phyloP scores from a whole-genome alignment of 1,140 invertebrate genomes.

The Anoplolepis gracilipes region DNA sequence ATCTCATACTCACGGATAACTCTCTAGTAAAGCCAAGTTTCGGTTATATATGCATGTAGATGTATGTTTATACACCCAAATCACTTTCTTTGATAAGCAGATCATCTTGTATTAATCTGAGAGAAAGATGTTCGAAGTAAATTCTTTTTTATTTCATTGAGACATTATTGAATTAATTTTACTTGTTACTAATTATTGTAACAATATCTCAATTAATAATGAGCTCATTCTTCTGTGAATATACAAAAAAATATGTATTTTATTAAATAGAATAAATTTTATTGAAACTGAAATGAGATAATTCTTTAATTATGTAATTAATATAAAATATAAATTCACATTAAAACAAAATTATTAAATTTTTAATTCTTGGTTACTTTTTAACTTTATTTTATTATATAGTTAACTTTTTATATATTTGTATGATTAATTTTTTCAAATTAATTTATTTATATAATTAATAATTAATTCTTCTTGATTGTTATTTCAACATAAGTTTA shows the following conservation, averaged over 20 bases:
- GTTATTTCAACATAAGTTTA: neutral
- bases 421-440: too few relatives aligned
- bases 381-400: too few relatives aligned
- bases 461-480: neutral
- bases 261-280: slow-evolving; percentile 1
- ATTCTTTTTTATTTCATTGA: neutral
- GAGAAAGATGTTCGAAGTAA: neutral
- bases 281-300: neutral
- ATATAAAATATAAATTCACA: neutral
- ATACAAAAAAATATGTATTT: neutral
- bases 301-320: neutral
- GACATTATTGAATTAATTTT: too few relatives aligned
- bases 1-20: neutral
- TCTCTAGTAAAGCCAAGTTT: neutral
- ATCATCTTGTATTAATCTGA: neutral
- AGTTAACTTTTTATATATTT: too few relatives aligned
- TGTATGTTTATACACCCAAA: neutral
- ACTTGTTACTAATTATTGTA: neutral
- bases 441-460: too few relatives aligned
- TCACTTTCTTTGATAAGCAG: neutral
- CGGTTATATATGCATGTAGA: neutral
- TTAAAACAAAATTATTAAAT: neutral
- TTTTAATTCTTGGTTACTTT: neutral
- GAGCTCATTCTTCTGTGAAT: neutral
- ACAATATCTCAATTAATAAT: neutral